phyloP scores from a whole-genome alignment of 2,113 vertebrate genomes.

The Atrichornis clamosus region DNA sequence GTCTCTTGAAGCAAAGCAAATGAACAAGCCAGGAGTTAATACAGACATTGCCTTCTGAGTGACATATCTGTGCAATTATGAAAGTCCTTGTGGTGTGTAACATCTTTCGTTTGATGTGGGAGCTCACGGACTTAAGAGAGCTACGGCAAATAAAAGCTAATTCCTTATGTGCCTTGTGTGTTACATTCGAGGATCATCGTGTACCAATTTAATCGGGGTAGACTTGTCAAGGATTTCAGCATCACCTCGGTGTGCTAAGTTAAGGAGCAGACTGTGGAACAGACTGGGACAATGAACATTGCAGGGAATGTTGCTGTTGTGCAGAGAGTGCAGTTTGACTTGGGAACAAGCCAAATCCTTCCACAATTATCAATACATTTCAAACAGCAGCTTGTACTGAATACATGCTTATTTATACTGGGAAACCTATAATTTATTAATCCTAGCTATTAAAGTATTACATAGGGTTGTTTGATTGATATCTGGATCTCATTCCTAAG shows the following conservation, averaged over 20 bases:
- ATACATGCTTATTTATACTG: neutral
- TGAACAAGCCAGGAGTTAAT: neutral
- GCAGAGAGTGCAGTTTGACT: neutral
- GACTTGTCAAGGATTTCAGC: neutral
- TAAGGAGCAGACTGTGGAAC: neutral
- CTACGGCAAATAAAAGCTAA: neutral
- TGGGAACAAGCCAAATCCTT: neutral
- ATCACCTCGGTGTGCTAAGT: neutral
- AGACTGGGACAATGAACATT: neutral
- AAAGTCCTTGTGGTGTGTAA: neutral
- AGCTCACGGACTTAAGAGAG: neutral
- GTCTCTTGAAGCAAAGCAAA: neutral
- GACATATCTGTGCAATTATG: neutral
- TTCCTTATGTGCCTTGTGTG: neutral
- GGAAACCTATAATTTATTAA: constrained; percentile 53
- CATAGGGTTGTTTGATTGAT: constrained; percentile 17
- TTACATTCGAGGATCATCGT: fast-evolving
- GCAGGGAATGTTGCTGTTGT: neutral
- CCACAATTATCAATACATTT: neutral
- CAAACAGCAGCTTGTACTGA: constrained; percentile 8
- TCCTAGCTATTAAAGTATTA: constrained; percentile 37
- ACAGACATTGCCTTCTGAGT: neutral
- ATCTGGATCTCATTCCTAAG: neutral
- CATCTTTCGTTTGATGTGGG: neutral
- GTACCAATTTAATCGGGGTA: neutral